Conservation (phyloP, 1,140 invertebrate species). For the Tetraneura akinire region DNA sequence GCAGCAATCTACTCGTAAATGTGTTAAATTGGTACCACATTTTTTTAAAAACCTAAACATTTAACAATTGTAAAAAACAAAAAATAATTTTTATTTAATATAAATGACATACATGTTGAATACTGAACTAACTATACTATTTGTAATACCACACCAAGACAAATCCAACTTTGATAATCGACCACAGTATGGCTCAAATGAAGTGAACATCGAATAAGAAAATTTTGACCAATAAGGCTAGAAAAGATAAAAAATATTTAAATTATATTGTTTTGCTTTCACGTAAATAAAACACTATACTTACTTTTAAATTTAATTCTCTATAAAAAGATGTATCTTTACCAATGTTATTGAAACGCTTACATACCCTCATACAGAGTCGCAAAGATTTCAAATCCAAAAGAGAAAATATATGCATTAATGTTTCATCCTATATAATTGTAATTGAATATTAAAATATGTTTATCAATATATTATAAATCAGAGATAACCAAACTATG, state of each 20-base stretch:
- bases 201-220: slow-evolving; percentile 60
- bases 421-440: slow-evolving; percentile 52
- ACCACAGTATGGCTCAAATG: slow-evolving; percentile 65
- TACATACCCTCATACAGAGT: slow-evolving; percentile 73
- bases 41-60: slow-evolving; percentile 67
- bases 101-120: slow-evolving; percentile 65
- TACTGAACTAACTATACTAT: slow-evolving; percentile 62
- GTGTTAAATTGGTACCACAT: slow-evolving; percentile 69
- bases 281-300: slow-evolving; percentile 43
- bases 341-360: slow-evolving; percentile 72
- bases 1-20: slow-evolving; percentile 74
- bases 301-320: slow-evolving; percentile 75
- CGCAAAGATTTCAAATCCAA: slow-evolving; percentile 78
- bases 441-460: not conserved
- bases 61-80: not conserved
- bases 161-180: slow-evolving; percentile 77
- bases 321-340: slow-evolving; percentile 76
- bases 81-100: slow-evolving; percentile 53
- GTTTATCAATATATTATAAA: not conserved
- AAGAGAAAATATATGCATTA: slow-evolving; percentile 71
- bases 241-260: slow-evolving; percentile 53
- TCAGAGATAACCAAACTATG: too few relatives aligned
- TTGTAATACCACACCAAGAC: slow-evolving; percentile 83
- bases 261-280: slow-evolving; percentile 41
- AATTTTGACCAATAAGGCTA: slow-evolving; percentile 64